Conservation (phyloP, 2,888 invertebrate genomes). For the Peribatodes rhomboidaria region DNA sequence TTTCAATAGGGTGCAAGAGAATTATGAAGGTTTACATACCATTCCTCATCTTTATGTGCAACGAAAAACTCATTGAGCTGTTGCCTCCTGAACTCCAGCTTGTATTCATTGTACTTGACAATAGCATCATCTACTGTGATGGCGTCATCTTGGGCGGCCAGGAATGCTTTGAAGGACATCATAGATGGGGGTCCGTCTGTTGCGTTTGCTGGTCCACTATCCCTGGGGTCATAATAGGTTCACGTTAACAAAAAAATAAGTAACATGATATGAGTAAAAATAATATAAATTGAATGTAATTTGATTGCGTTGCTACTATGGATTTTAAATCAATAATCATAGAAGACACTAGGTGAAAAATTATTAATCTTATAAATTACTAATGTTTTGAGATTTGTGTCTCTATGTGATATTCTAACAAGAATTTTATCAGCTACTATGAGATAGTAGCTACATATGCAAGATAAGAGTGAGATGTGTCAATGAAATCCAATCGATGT, state of each 20-base stretch:
- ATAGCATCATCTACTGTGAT: slow-evolving; percentile 99
- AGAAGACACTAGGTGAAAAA: too few species aligned
- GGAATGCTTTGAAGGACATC: slow-evolving; percentile 98
- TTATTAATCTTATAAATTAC: too few species aligned
- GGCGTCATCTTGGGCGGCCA: slow-evolving; percentile 98
- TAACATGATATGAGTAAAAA: neutral
- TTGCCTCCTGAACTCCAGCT: slow-evolving; percentile 97
- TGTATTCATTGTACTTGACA: slow-evolving; percentile 99
- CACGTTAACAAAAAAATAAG: slow-evolving; percentile 14
- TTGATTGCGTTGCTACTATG: too few species aligned
- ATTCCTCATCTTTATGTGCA: slow-evolving; percentile 99
- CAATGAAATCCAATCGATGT: slow-evolving; percentile 5
- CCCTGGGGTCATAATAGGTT: slow-evolving; percentile 66
- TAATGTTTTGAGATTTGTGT: too few species aligned
- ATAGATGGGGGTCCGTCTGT: slow-evolving; percentile 95
- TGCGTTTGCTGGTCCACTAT: slow-evolving; percentile 66
- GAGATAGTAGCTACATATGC: neutral
- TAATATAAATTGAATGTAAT: too few species aligned
- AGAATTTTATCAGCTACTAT: neutral
- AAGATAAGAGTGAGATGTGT: slow-evolving; percentile 9
- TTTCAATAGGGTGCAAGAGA: slow-evolving; percentile 34
- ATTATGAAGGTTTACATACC: slow-evolving; percentile 89
- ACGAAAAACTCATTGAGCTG: slow-evolving; percentile 99
- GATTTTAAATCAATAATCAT: too few species aligned
- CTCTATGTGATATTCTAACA: too few species aligned